These are phyloP conservation scores for Dendrocopos noguchii DNA, from an alignment of 2,113 vertebrate species.

Conservation along the genomic window DNA sequence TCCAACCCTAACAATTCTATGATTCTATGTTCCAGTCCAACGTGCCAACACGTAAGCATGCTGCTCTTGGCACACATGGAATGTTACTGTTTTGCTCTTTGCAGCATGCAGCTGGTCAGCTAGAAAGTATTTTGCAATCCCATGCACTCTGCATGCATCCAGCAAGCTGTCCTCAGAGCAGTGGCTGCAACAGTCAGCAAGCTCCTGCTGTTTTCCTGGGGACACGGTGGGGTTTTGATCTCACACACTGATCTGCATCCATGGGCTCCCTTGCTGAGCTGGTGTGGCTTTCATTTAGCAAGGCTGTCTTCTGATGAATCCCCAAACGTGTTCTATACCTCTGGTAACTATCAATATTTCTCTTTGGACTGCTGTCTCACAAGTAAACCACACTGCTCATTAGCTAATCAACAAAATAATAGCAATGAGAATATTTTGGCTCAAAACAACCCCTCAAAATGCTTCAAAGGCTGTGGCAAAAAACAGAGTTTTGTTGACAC, in stretches of 20 bases:
- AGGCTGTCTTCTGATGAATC: slow-evolving; percentile 5
- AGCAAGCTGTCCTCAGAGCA: too few species aligned
- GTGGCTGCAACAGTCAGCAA: neutral
- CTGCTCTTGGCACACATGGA: too few species aligned
- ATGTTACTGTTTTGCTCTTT: too few species aligned
- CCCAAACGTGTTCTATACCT: neutral
- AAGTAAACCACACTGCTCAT: slow-evolving; percentile 50
- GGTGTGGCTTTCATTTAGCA: neutral
- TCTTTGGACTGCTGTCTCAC: neutral
- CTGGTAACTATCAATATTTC: slow-evolving; percentile 54
- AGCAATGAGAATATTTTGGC: slow-evolving; percentile 5
- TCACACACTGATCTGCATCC: neutral
- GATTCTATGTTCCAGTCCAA: too few species aligned
- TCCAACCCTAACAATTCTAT: too few species aligned
- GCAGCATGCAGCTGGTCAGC: too few species aligned
- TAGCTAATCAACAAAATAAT: slow-evolving; percentile 44
- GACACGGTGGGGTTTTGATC: neutral
- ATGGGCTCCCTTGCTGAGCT: neutral
- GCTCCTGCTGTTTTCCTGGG: neutral
- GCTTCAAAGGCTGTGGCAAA: neutral
- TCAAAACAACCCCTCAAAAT: neutral
- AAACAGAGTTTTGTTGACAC: fast-evolving
- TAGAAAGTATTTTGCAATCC: too few species aligned
- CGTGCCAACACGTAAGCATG: too few species aligned
- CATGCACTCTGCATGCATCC: too few species aligned